phyloP scores from a whole-genome alignment of 2,888 invertebrate species.

The Ophion slaviceki region DNA sequence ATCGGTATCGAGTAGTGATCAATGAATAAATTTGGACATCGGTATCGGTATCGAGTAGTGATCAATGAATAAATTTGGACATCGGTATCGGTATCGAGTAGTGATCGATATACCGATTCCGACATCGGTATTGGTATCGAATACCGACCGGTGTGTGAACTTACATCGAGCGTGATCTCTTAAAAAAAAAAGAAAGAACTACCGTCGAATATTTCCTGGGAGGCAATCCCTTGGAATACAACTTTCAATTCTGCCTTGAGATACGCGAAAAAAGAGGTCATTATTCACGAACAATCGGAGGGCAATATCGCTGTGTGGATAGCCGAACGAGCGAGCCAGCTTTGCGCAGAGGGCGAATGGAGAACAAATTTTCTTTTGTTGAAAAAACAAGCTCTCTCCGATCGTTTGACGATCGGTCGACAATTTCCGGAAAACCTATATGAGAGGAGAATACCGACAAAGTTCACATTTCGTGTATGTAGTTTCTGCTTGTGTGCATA shows the following conservation, averaged over 20 bases:
- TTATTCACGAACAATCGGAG: constrained; percentile 7
- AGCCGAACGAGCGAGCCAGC: not conserved
- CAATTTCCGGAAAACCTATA: constrained; percentile 41
- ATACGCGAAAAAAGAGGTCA: not conserved
- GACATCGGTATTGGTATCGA: no score
- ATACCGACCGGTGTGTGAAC: no score
- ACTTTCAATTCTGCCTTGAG: not conserved
- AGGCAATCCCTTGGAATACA: no score
- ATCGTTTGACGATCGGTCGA: constrained; percentile 42
- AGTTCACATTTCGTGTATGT: not conserved
- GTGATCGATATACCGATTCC: no score
- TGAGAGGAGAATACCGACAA: constrained; percentile 14
- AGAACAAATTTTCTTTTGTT: not conserved
- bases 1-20: no score
- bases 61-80: no score
- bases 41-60: no score
- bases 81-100: no score
- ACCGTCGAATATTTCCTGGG: not conserved
- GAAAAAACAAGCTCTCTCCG: constrained; percentile 3
- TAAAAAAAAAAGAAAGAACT: no score
- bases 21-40: no score
- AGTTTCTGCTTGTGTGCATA: not conserved
- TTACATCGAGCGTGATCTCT: no score
- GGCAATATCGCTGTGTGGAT: constrained; percentile 24
- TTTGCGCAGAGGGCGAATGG: not conserved